Percentiles rank a stretch among this genome's conserved stretches.
These are phyloP conservation scores for Onychostoma macrolepis DNA, from an alignment of 2,113 vertebrate genomes.

Conservation along the genomic window DNA sequence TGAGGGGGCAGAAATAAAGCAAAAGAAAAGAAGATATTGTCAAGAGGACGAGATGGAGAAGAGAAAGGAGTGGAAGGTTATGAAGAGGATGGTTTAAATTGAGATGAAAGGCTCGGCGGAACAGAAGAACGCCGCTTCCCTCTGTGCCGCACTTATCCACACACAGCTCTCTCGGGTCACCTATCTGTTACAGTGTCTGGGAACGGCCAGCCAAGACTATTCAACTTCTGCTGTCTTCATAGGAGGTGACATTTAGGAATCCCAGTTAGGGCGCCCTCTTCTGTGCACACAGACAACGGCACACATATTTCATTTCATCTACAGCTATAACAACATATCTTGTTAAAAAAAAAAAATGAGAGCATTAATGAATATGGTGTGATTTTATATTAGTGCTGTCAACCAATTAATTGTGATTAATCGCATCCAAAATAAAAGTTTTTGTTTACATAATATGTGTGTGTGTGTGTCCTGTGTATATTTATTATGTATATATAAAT, in stretches of 20 bases:
- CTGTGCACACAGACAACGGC: background rate
- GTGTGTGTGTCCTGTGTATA: too few relatives aligned
- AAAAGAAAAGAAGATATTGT: slow-evolving; percentile 21
- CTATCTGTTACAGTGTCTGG: slow-evolving; percentile 29
- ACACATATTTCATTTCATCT: background rate
- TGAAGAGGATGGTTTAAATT: slow-evolving; percentile 40
- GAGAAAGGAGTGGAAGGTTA: slow-evolving; percentile 4
- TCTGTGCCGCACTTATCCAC: slow-evolving; percentile 39
- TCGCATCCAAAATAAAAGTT: too few relatives aligned
- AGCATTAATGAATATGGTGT: background rate
- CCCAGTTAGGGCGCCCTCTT: slow-evolving; percentile 33
- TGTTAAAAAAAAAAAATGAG: background rate
- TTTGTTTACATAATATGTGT: too few relatives aligned
- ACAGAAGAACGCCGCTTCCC: slow-evolving; percentile 24
- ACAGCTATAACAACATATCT: background rate
- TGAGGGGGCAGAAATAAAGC: slow-evolving; percentile 45
- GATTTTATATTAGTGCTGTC: background rate
- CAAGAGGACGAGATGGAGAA: slow-evolving; percentile 27
- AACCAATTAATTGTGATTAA: too few relatives aligned
- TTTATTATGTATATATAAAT: too few relatives aligned
- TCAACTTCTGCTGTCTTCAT: slow-evolving; percentile 2
- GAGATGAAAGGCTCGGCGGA: slow-evolving; percentile 31
- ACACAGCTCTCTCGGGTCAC: slow-evolving; percentile 6
- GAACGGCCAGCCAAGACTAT: background rate
- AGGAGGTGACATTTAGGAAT: background rate